These are phyloP conservation scores for Drosophila kambysellisi DNA, from an alignment of 2,888 invertebrate species.

Conservation along the genomic window DNA sequence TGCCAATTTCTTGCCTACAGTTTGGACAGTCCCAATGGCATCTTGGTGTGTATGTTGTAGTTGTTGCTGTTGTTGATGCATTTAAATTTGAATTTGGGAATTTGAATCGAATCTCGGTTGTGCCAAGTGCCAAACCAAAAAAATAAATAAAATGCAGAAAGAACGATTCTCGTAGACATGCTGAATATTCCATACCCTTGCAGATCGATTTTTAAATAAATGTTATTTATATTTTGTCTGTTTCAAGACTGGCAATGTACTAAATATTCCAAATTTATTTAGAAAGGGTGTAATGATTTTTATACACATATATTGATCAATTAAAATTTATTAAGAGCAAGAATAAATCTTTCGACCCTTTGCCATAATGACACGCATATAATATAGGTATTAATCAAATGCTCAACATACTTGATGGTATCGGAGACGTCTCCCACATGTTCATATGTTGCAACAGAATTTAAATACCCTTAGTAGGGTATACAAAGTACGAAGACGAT, in stretches of 20 bases:
- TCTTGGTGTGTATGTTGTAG: constrained; percentile 35
- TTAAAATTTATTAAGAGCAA: not conserved
- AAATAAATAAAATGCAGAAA: not conserved
- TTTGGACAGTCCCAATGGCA: constrained; percentile 30
- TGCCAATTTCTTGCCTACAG: constrained; percentile 63
- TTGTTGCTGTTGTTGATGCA: constrained; percentile 51
- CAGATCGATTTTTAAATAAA: not conserved
- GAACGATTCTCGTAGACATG: not conserved
- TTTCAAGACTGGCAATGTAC: not conserved
- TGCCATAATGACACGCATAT: not conserved
- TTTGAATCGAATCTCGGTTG: constrained; percentile 75
- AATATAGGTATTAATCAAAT: not conserved
- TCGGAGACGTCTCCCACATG: not conserved
- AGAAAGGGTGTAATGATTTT: not conserved
- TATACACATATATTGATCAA: not conserved
- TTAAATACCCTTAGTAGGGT: not conserved
- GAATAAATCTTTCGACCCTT: not conserved
- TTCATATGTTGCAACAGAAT: not conserved
- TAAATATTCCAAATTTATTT: not conserved
- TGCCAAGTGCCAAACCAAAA: constrained; percentile 61
- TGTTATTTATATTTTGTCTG: not conserved
- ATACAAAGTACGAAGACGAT: constrained; percentile 53
- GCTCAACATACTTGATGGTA: not conserved
- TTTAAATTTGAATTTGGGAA: constrained; percentile 80
- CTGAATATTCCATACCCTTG: not conserved